Evolutionary conservation across 2,797 vertebrate genomes (phyloP), one percentile per base, ranked within the genome.

Genomic region (Argya squamiceps): DNA sequence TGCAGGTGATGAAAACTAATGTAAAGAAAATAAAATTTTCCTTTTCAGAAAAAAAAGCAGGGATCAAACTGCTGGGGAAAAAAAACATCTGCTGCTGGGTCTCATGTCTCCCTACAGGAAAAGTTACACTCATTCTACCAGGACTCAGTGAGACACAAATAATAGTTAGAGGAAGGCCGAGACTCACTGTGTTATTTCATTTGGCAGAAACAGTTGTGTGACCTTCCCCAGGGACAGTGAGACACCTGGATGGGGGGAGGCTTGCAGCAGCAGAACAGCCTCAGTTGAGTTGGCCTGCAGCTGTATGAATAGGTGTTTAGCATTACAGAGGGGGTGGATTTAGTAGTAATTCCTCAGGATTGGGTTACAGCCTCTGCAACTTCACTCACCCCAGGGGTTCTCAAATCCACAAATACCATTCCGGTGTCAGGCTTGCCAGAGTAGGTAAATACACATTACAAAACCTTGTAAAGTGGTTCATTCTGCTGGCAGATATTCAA

Each of bases 281-380:
- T 39, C 37, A 62, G 41, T 49, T 84, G 44, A 89, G 60, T 20
- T 0, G 0, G 22, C 24, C 62, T 82, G 62, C 64, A 78, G 92
- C 77, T 53, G 12, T 29, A 16, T 32, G 18, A 26, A 7, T 3
- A 4, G 21, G 7, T 23, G 92, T 91, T 85, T 52, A 83, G 60
- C 24, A 9, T 60, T 76, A 60, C 41, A 39, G 49, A 85, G n/a
- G 11, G 52, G 12, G 4, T 50, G 36, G 56, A 60, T 46, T 60
- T 77, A 43, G 23, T 46, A 23, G 29, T 56, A 89, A 83, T 89
- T 95, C 56, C 67, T 75, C 30, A 68, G 69, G 65, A 84, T 4
- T 62, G 39, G 24, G n/a, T 93, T 94, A 83, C 74, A 93, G 34
- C 13, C 60, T 71, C 49, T 47, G 16, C 37, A 87, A 75, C 80